These are phyloP conservation scores for Buteo buteo DNA, from an alignment of 2,113 vertebrate species.

Conservation along the genomic window DNA sequence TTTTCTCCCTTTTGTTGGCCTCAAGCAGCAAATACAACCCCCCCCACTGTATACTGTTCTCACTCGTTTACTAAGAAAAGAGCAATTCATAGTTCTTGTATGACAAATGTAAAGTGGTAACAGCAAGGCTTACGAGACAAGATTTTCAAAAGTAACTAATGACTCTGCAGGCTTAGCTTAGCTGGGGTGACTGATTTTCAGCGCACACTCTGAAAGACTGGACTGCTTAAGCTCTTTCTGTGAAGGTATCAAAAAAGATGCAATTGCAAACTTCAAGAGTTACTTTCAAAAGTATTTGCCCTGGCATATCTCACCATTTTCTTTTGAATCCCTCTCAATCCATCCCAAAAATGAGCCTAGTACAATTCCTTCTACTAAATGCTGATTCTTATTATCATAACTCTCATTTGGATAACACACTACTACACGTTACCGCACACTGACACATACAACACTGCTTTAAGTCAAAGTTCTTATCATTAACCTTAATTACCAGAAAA, in stretches of 20 bases:
- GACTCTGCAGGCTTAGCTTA: neutral
- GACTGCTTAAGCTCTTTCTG: neutral
- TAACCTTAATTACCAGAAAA: neutral
- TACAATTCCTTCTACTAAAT: neutral
- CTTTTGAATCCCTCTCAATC: neutral
- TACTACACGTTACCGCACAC: neutral
- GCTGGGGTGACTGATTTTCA: neutral
- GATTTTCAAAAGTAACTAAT: neutral
- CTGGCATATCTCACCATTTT: neutral
- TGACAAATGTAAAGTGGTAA: neutral
- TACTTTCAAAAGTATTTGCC: neutral
- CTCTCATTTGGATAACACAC: neutral
- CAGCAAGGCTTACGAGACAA: neutral
- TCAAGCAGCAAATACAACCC: neutral
- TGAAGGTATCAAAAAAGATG: neutral
- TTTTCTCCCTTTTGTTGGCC: neutral
- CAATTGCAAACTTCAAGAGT: neutral
- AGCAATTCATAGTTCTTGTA: neutral
- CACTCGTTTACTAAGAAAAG: neutral
- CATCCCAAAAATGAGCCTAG: neutral
- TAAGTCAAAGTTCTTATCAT: neutral
- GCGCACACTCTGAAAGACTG: neutral
- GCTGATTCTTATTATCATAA: neutral
- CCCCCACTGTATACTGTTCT: neutral
- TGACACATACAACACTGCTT: neutral